Conservation (phyloP, 2,888 invertebrate species). For the Nymphalis polychloros region DNA sequence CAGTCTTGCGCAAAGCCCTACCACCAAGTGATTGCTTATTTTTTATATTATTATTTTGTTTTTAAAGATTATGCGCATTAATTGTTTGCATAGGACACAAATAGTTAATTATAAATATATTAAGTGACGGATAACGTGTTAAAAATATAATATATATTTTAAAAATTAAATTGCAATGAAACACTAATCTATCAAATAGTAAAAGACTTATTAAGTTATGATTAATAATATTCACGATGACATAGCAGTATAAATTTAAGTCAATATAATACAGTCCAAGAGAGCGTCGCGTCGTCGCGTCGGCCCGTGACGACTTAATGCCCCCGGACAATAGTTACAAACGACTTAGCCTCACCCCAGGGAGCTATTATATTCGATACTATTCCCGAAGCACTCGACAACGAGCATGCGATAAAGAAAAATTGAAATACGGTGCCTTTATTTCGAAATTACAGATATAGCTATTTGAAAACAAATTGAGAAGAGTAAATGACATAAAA, state of each 20-base stretch:
- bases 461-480: background rate
- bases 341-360: slow-evolving; percentile 64
- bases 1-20: too few species aligned
- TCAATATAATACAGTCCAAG: slow-evolving; percentile 25
- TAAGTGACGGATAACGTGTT: too few species aligned
- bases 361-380: slow-evolving; percentile 54
- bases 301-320: slow-evolving; percentile 58
- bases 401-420: slow-evolving; percentile 31
- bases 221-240: slow-evolving; percentile 31
- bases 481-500: background rate
- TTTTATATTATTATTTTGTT: too few species aligned
- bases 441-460: background rate
- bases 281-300: slow-evolving; percentile 45
- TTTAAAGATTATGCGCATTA: too few species aligned
- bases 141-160: too few species aligned
- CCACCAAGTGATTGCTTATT: too few species aligned
- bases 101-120: too few species aligned
- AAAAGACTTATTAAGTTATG: slow-evolving; percentile 12
- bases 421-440: background rate
- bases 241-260: slow-evolving; percentile 31
- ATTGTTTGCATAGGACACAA: too few species aligned
- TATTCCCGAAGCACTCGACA: slow-evolving; percentile 50
- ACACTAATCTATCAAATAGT: background rate
- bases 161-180: background rate
- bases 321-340: slow-evolving; percentile 62